phyloP scores from a whole-genome alignment of 2,888 invertebrate genomes.

The Leptinotarsa haldemani region DNA sequence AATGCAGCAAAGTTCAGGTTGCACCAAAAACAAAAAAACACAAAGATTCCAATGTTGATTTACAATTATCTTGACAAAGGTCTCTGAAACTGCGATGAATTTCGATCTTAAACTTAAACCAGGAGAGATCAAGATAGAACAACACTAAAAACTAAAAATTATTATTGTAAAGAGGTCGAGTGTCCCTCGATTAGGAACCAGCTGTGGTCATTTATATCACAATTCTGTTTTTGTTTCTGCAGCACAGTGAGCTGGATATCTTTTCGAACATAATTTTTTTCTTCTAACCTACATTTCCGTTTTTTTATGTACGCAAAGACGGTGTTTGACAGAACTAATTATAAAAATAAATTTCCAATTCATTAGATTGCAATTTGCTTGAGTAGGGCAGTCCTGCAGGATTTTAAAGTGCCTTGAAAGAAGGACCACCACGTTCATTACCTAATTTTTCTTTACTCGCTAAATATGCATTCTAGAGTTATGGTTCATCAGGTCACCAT shows the following conservation, averaged over 20 bases:
- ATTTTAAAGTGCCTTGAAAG: too few relatives aligned
- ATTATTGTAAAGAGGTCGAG: slow-evolving; percentile 55
- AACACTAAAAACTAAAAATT: slow-evolving; percentile 54
- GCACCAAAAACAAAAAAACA: slow-evolving; percentile 22
- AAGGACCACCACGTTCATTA: too few relatives aligned
- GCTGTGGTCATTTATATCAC: slow-evolving; percentile 64
- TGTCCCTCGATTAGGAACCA: slow-evolving; percentile 62
- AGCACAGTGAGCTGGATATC: slow-evolving; percentile 42
- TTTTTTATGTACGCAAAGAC: neutral
- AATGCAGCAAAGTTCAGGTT: slow-evolving; percentile 8
- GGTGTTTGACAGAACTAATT: neutral
- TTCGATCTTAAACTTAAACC: slow-evolving; percentile 38
- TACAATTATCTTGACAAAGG: slow-evolving; percentile 9
- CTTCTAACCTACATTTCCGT: neutral
- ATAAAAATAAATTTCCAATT: neutral
- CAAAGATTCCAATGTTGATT: slow-evolving; percentile 7
- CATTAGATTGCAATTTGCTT: too few relatives aligned
- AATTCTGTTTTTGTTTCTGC: slow-evolving; percentile 56
- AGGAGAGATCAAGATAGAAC: slow-evolving; percentile 60
- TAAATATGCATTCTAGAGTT: too few relatives aligned
- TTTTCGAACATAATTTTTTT: slow-evolving; percentile 5
- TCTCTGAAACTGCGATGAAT: neutral
- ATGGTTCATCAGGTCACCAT: too few relatives aligned
- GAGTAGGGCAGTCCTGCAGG: too few relatives aligned
- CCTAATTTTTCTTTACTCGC: too few relatives aligned